Percentiles rank a stretch among this genome's conserved stretches.
phyloP scores from a whole-genome alignment of 37 sponge, comb jelly and placozoan genomes.

The Axinella damicornis region DNA sequence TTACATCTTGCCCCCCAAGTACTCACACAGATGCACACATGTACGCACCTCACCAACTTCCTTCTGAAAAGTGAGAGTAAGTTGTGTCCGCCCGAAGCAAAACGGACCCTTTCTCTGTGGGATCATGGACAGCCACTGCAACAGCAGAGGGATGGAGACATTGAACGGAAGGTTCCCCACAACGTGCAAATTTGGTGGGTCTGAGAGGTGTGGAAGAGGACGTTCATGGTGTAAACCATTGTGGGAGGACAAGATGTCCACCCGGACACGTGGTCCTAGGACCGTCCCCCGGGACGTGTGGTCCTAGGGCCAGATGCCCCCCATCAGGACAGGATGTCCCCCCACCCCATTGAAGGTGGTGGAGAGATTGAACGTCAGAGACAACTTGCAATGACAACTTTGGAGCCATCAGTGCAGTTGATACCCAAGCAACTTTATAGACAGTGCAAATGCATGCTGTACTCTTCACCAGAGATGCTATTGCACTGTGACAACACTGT shows the following conservation, averaged over 20 bases:
- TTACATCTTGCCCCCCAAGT: too few species aligned
- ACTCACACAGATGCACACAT: too few species aligned
- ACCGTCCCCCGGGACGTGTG: background rate
- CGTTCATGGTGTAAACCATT: background rate
- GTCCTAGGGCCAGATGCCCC: too few species aligned
- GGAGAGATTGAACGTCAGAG: too few species aligned
- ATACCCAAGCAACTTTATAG: too few species aligned
- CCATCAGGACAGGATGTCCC: too few species aligned
- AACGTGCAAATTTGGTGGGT: constrained; percentile 62
- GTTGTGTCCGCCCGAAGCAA: constrained; percentile 71
- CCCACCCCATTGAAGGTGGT: too few species aligned
- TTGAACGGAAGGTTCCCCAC: constrained; percentile 94
- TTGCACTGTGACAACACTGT: too few species aligned
- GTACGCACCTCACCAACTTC: constrained; percentile 95
- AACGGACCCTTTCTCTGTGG: constrained; percentile 79
- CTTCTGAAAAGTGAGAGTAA: constrained; percentile 92
- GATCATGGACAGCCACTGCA: constrained; percentile 77
- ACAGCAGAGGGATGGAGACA: constrained; percentile 86
- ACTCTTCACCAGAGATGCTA: too few species aligned
- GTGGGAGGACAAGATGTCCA: background rate
- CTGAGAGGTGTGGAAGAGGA: constrained; percentile 10
- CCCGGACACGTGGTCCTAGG: background rate
- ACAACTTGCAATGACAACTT: too few species aligned
- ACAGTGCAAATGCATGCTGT: too few species aligned
- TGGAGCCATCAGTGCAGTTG: too few species aligned